Conservation (phyloP, 2,113 vertebrate genomes). For the Chroicocephalus ridibundus region DNA sequence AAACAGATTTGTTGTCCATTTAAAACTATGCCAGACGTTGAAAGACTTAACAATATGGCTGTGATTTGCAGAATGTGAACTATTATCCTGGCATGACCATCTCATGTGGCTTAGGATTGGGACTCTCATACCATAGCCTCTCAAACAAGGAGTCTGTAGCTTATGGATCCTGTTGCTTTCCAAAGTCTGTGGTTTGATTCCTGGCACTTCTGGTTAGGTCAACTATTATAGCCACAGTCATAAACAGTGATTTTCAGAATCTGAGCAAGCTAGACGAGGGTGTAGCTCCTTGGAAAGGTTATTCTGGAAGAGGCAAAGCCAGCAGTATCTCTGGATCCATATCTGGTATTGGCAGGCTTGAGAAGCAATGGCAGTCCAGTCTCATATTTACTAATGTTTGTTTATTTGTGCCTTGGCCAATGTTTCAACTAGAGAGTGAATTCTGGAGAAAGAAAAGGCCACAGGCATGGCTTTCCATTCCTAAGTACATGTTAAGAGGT, state of each 20-base stretch:
- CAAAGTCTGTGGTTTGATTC: conserved; percentile 47
- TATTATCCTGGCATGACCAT: not conserved
- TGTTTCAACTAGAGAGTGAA: conserved; percentile 26
- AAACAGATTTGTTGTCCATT: conserved; percentile 24
- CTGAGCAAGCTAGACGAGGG: conserved; percentile 44
- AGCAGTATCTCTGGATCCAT: conserved; percentile 30
- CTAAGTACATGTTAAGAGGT: conserved; percentile 15
- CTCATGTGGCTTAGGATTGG: not conserved
- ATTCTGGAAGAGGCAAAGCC: conserved; percentile 10
- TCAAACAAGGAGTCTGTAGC: not conserved
- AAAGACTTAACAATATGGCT: not conserved
- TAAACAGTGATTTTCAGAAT: conserved; percentile 59
- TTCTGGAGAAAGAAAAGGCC: conserved; percentile 37
- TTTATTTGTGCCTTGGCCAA: conserved; percentile 55
- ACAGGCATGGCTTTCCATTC: not conserved
- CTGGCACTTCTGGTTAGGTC: conserved; percentile 37
- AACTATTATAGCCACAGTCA: conserved; percentile 2
- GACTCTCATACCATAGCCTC: not conserved
- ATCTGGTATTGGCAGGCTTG: conserved; percentile 32
- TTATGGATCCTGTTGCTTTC: not conserved
- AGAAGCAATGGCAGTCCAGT: not conserved
- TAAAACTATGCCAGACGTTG: not conserved
- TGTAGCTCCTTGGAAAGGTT: conserved; percentile 53
- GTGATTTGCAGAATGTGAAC: not conserved
- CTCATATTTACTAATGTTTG: conserved; percentile 5